Percentiles rank a stretch among this genome's conserved stretches.
These are phyloP conservation scores for Agriopis marginaria DNA, from an alignment of 2,888 invertebrate species.

Conservation along the genomic window DNA sequence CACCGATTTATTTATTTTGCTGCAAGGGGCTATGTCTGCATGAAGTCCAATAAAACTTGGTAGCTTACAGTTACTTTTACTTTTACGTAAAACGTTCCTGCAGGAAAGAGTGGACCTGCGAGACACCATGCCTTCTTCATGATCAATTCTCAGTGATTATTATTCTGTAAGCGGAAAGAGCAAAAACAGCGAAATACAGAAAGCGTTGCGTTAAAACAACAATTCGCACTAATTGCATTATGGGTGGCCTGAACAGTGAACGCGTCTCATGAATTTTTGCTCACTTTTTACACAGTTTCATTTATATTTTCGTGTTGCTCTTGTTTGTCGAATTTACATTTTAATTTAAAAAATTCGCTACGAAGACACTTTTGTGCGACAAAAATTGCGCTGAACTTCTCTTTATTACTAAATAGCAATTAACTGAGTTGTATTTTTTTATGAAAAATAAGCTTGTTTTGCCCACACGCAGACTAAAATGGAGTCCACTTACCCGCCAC, in stretches of 20 bases:
- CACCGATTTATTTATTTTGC: no score
- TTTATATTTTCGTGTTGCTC: constrained; percentile 40
- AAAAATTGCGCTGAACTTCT: constrained; percentile 11
- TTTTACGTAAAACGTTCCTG: not conserved
- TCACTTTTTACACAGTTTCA: constrained; percentile 39
- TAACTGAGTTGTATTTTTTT: not conserved
- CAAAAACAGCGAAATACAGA: constrained; percentile 33
- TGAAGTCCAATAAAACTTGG: no score
- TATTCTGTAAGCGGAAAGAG: constrained; percentile 28
- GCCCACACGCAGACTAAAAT: no score
- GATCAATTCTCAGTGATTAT: constrained; percentile 15
- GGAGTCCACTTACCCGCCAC: no score
- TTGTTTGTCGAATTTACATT: constrained; percentile 42
- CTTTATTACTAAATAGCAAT: not conserved
- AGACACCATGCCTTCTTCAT: constrained; percentile 1
- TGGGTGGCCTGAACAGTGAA: constrained; percentile 27
- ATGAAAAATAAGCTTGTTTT: no score
- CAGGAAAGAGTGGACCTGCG: no score
- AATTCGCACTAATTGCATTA: constrained; percentile 49
- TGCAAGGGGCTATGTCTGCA: no score
- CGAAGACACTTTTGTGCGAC: constrained; percentile 18
- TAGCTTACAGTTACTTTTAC: not conserved
- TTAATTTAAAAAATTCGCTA: constrained; percentile 39
- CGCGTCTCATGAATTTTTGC: constrained; percentile 41
- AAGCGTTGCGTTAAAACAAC: constrained; percentile 44